phyloP scores from a whole-genome alignment of 30 jellyfish, hydroid and myxozoan genomes.

The Catostylus mosaicus region DNA sequence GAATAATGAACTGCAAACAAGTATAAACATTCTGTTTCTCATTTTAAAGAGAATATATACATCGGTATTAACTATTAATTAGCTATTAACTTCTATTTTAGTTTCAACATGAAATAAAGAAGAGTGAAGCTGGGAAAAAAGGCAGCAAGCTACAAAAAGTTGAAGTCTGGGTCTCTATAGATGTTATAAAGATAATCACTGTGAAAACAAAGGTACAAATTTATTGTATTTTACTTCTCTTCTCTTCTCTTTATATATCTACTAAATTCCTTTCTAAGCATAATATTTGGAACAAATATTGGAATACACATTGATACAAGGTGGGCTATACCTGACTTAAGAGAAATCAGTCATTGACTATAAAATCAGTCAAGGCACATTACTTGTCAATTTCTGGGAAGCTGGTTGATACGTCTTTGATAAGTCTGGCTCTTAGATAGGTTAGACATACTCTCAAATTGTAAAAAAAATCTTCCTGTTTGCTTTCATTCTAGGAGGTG shows the following conservation, averaged over 20 bases:
- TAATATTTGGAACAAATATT: no score
- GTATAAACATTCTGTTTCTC: no score
- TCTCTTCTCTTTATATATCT: neutral
- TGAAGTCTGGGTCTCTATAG: constrained; percentile 81
- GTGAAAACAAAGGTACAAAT: constrained; percentile 77
- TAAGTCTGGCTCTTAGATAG: neutral
- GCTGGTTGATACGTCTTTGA: no score
- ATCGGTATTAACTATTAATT: no score
- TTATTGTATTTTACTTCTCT: neutral
- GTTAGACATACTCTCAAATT: neutral
- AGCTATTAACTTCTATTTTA: neutral
- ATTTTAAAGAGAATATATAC: no score
- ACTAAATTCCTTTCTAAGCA: neutral
- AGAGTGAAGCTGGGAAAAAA: constrained; percentile 92
- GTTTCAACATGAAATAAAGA: constrained; percentile 83
- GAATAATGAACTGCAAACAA: no score
- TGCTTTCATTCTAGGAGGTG: constrained; percentile 35
- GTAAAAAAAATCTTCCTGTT: neutral
- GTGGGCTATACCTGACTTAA: no score
- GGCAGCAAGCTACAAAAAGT: constrained; percentile 88
- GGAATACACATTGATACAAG: no score
- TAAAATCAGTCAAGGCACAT: no score
- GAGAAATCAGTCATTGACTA: no score
- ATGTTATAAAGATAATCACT: constrained; percentile 71
- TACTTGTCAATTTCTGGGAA: no score